Base-by-base conservation (phyloP, 2,113 vertebrate genomes). In the Crotalus viridis region DNA sequence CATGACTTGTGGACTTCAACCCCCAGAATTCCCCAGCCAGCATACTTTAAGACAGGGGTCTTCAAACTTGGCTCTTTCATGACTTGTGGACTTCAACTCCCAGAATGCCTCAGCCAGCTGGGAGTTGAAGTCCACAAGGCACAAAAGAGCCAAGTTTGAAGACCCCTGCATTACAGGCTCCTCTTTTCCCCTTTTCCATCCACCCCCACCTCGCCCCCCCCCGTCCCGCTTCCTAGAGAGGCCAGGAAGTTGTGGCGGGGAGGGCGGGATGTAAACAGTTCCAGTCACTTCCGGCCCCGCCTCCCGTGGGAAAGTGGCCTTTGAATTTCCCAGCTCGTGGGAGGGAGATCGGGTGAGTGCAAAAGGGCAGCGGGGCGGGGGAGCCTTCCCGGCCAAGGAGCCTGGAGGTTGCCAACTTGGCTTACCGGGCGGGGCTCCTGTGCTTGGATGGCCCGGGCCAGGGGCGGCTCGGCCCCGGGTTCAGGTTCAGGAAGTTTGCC, bases 321-420 rank as follows among this genome's bases (percentile, higher is more conserved):
- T 93, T 90, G 88, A 93, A 93, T 61, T 93, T 93, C 92, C 92
- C 88, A 93, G 92, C 54, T 85, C 3, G 87, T 59, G 69, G 92
- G 88, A 61, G 88, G 55, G 19, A 46, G 26, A 86, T 26, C 88
- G 86, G 92, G 92, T 93, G 88, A 86, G 92, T 59, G 17, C 46
- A 46, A 57, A 88, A 56, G 33, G 24, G 51, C 85, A 9, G 24
- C 52, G 57, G 17, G 43, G 48, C n/a, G 52, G 26, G 5, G 15
- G 46, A 21, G 2, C 24, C 26, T 51, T 52, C 56, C n/a, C 15
- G 55, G 28, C 8, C 21, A 19, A 4, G 54, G 2, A 39, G 15
- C 52, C 15, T 52, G 3, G 7, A 4, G 61, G 17, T 24, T 48
- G 92, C 64, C 88, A 92, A 69, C 57, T 92, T 88, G 39, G 33